These are phyloP conservation scores for Alaudala cheleensis DNA, from an alignment of 2,113 vertebrate species.

Conservation along the genomic window DNA sequence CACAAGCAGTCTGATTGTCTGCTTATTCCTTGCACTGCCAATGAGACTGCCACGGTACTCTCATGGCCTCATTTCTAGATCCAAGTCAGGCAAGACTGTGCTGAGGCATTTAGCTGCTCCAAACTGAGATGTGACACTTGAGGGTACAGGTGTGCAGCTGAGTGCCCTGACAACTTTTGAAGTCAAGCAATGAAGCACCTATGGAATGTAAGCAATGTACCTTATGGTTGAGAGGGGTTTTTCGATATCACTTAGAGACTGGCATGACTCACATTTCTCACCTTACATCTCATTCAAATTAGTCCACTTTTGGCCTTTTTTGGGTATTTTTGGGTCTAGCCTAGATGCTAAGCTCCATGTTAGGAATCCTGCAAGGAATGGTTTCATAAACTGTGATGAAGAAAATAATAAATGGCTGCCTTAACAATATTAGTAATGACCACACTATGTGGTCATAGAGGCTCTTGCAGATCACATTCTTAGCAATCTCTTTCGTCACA, in stretches of 20 bases:
- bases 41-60: neutral
- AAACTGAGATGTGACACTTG: neutral
- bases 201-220: neutral
- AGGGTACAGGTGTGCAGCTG: neutral
- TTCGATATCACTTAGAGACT: neutral
- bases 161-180: neutral
- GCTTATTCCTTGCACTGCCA: neutral
- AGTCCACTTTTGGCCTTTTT: neutral
- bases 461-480: neutral
- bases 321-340: neutral
- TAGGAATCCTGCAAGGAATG: neutral
- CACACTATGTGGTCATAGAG: neutral
- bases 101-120: neutral
- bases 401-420: neutral
- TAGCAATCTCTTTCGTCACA: neutral
- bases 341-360: neutral
- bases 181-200: neutral
- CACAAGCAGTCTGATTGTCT: neutral
- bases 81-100: neutral
- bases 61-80: neutral
- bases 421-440: neutral
- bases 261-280: neutral
- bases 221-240: neutral
- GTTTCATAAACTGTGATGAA: neutral
- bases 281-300: neutral